Evolutionary conservation across 2,797 vertebrate species (phyloP).

Genomic region (Gadopsis bispinosus): DNA sequence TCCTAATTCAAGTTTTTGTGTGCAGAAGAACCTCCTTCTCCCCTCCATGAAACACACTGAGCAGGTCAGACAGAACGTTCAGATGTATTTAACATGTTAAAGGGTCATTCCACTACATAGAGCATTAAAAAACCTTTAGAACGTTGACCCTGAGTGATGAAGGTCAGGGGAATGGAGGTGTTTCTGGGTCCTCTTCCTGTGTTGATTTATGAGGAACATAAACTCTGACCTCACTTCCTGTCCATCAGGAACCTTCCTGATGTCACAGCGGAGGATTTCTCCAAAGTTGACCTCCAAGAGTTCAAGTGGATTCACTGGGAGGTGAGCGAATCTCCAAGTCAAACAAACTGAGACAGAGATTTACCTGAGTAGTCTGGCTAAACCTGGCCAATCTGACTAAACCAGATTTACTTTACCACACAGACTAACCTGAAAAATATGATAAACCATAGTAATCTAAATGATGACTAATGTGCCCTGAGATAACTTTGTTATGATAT

Average conservation of each 20-base stretch:
- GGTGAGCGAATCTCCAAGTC: slow-evolving; percentile 77
- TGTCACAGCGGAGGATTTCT: slow-evolving; percentile 89
- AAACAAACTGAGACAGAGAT: neutral
- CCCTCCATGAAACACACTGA: neutral
- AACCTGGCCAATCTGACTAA: neutral
- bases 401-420: no score
- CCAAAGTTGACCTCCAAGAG: slow-evolving; percentile 86
- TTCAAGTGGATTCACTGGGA: slow-evolving; percentile 97
- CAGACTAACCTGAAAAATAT: no score
- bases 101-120: neutral
- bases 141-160: slow-evolving; percentile 1
- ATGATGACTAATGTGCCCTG: no score
- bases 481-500: no score
- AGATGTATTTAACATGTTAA: neutral
- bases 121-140: neutral
- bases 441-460: no score
- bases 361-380: neutral
- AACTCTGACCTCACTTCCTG: slow-evolving; percentile 30
- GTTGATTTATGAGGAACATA: neutral
- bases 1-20: neutral
- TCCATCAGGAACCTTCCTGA: slow-evolving; percentile 91
- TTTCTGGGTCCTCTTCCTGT: neutral
- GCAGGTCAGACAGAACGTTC: neutral
- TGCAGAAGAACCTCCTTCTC: neutral
- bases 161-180: neutral